These are phyloP conservation scores for Agrochola litura DNA, from an alignment of 2,888 invertebrate species.

Conservation along the genomic window DNA sequence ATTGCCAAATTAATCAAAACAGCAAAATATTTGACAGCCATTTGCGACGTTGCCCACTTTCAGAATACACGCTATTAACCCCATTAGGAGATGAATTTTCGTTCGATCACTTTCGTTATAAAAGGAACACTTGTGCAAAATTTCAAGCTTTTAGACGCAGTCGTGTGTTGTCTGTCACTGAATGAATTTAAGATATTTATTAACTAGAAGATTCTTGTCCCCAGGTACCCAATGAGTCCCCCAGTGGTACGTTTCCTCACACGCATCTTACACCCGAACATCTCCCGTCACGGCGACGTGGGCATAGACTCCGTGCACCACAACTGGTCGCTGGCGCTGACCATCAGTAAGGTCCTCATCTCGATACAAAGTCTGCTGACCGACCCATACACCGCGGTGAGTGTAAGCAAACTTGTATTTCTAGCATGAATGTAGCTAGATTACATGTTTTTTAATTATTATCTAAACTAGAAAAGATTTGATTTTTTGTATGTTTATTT, in stretches of 20 bases:
- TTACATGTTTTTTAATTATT: background rate
- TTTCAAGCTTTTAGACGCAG: background rate
- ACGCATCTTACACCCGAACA: slow-evolving; percentile 98
- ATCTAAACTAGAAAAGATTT: too few species aligned
- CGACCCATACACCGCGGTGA: slow-evolving; percentile 96
- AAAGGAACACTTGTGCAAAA: background rate
- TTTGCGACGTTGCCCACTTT: too few species aligned
- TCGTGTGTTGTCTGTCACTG: background rate
- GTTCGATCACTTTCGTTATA: background rate
- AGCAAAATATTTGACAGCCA: too few species aligned
- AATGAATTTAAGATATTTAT: background rate
- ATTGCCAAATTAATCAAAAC: too few species aligned
- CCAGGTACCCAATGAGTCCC: slow-evolving; percentile 95
- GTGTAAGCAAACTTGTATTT: slow-evolving; percentile 67
- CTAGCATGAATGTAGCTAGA: slow-evolving; percentile 37
- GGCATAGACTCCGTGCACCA: slow-evolving; percentile 98
- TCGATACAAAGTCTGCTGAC: slow-evolving; percentile 97
- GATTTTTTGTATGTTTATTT: too few species aligned
- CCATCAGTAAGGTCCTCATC: slow-evolving; percentile 96
- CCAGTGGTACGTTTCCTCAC: slow-evolving; percentile 98
- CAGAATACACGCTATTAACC: too few species aligned
- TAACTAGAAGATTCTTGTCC: background rate
- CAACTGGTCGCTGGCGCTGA: slow-evolving; percentile 98
- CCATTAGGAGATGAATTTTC: background rate
- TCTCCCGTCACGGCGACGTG: slow-evolving; percentile 98